These are phyloP conservation scores for Procapra przewalskii DNA, from an alignment of 2,113 vertebrate genomes.

Conservation along the genomic window DNA sequence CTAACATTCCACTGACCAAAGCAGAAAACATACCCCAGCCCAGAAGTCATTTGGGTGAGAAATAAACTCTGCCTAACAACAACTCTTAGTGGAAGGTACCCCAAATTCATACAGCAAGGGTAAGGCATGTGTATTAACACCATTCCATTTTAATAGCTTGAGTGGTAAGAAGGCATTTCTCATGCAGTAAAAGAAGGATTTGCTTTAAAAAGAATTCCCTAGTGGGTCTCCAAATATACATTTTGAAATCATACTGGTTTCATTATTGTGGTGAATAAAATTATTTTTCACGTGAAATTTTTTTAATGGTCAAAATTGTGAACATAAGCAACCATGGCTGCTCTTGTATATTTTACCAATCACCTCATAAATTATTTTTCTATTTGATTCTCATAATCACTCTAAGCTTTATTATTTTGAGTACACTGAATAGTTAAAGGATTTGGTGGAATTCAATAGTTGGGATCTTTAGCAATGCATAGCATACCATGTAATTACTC, in stretches of 20 bases:
- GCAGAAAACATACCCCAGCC: not conserved
- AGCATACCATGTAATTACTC: not conserved
- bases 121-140: not conserved
- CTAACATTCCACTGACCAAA: not conserved
- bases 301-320: not conserved
- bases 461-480: not conserved
- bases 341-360: not conserved
- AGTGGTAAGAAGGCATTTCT: not conserved
- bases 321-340: not conserved
- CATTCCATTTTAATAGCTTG: not conserved
- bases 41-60: not conserved
- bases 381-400: not conserved
- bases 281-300: not conserved
- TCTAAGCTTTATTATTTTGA: not conserved
- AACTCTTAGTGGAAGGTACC: not conserved
- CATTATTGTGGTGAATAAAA: not conserved
- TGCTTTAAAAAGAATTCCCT: not conserved
- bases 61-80: not conserved
- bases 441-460: not conserved
- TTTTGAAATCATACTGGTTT: not conserved
- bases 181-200: not conserved
- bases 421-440: not conserved
- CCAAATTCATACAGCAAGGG: not conserved
- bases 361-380: not conserved
- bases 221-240: not conserved